Conservation (phyloP, 1,140 invertebrate genomes). For the Andrena cerasifolii region DNA sequence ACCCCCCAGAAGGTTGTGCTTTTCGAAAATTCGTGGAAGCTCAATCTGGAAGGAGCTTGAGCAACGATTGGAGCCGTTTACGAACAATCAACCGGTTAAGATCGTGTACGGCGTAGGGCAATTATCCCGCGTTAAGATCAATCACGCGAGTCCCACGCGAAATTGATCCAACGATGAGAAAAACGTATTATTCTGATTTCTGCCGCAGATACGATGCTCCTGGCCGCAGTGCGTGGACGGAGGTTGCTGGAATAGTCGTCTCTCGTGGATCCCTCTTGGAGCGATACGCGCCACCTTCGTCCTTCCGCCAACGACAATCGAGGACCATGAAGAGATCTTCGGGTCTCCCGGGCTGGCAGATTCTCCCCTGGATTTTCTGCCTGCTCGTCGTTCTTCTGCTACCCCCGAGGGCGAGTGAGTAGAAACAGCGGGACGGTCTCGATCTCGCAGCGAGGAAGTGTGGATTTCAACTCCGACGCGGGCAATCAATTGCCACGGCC, state of each 20-base stretch:
- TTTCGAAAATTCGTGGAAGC: no score
- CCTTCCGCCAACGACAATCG: constrained; percentile 34
- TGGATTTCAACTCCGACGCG: no score
- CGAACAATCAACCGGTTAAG: constrained; percentile 39
- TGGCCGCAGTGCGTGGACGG: constrained; percentile 67
- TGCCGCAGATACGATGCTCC: constrained; percentile 71
- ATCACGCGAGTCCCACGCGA: constrained; percentile 49
- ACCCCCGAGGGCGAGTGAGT: constrained; percentile 71
- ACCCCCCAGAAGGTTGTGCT: not conserved
- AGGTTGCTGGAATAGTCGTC: constrained; percentile 63
- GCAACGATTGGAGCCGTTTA: constrained; percentile 19
- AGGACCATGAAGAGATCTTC: constrained; percentile 69
- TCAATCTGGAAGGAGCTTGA: constrained; percentile 8
- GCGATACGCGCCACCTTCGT: constrained; percentile 33
- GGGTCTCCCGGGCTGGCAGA: constrained; percentile 56
- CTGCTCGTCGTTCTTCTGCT: constrained; percentile 68
- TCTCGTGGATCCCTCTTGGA: not conserved
- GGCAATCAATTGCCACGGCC: no score
- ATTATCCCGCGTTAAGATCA: constrained; percentile 55
- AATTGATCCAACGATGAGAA: constrained; percentile 58
- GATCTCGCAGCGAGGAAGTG: no score
- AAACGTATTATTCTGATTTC: constrained; percentile 62
- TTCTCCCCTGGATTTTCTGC: constrained; percentile 45
- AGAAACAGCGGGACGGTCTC: not conserved
- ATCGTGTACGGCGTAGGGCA: not conserved